Evolutionary conservation across 2,113 vertebrate species (phyloP).

Genomic region (Perognathus longimembris): DNA sequence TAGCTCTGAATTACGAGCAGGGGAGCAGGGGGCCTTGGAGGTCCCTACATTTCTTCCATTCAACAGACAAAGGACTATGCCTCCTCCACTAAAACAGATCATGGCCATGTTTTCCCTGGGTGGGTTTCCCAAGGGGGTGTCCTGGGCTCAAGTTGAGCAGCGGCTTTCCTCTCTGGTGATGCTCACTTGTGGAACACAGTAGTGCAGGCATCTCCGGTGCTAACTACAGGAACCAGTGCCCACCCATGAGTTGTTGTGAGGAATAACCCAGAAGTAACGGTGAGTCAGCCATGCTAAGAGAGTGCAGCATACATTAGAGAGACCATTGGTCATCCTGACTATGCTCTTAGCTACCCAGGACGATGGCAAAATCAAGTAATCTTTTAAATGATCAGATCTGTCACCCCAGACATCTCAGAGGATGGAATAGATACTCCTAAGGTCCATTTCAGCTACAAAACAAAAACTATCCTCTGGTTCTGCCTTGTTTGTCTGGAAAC

Average conservation of each 20-base stretch:
- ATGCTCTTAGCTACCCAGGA: background rate
- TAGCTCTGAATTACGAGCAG: background rate
- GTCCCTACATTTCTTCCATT: background rate
- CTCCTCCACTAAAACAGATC: background rate
- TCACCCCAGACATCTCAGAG: background rate
- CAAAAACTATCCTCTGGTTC: background rate
- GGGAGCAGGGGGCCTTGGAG: background rate
- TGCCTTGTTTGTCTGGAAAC: background rate
- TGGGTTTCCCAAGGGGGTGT: background rate
- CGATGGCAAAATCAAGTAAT: background rate
- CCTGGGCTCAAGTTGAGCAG: background rate
- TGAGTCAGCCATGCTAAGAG: background rate
- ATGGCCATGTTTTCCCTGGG: background rate
- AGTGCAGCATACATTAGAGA: background rate
- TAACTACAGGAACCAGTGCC: slow-evolving; percentile 52
- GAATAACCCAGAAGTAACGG: background rate
- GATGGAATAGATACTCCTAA: background rate
- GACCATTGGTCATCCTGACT: background rate
- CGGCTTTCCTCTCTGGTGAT: background rate
- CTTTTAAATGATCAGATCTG: background rate
- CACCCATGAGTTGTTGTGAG: background rate
- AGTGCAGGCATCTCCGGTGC: slow-evolving; percentile 73
- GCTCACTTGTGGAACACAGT: slow-evolving; percentile 40
- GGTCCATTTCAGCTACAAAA: background rate
- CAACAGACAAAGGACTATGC: background rate